Conservation (phyloP, 2,797 vertebrate genomes). For the Tachyglossus aculeatus region DNA sequence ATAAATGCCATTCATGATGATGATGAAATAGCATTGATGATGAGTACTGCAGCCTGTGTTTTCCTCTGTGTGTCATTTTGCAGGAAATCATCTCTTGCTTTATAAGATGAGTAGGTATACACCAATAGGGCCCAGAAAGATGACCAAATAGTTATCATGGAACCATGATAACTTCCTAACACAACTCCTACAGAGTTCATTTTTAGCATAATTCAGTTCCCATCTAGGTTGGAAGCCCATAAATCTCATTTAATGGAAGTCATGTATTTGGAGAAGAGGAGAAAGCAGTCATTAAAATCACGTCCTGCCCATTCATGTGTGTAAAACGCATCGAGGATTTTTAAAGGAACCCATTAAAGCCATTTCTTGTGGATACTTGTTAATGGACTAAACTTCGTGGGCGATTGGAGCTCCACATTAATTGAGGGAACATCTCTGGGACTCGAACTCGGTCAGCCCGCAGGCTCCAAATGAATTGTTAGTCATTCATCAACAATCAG, state of each 20-base stretch:
- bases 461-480: neutral
- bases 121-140: too few species aligned
- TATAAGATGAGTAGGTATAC: too few species aligned
- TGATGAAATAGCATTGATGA: too few species aligned
- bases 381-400: neutral
- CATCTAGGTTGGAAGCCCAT: neutral
- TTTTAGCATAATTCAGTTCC: slow-evolving; percentile 2
- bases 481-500: accelerated
- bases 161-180: neutral
- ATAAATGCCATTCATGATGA: too few species aligned
- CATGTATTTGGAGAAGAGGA: neutral
- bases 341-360: neutral
- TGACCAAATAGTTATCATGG: too few species aligned
- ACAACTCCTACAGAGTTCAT: neutral
- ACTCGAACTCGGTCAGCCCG: neutral
- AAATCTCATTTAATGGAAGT: neutral
- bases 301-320: neutral
- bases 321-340: neutral
- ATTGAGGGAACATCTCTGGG: neutral
- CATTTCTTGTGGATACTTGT: neutral
- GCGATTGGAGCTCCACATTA: neutral
- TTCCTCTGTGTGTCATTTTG: too few species aligned
- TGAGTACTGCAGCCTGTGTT: too few species aligned
- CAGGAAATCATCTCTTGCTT: too few species aligned
- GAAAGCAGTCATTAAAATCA: neutral